A percentile compares a stretch with the other conserved stretches of the same genome.
Conservation (phyloP, 2,888 invertebrate genomes). For the Diploptera punctata region DNA sequence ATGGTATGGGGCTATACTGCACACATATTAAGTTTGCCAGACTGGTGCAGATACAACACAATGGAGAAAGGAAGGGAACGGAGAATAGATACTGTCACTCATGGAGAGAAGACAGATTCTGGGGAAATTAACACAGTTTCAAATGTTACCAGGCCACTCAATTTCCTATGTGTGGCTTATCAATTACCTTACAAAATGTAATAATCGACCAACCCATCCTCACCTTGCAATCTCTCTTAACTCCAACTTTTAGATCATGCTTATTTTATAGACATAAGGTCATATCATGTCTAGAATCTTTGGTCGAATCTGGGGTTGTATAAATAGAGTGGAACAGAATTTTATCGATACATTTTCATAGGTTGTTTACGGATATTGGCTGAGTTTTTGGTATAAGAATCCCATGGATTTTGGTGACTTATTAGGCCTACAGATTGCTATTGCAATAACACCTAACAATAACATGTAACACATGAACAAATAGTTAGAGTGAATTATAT, state of each 20-base stretch:
- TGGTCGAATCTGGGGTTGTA: too few relatives aligned
- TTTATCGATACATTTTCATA: too few relatives aligned
- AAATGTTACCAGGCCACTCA: conserved; percentile 8
- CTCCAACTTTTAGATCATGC: not conserved
- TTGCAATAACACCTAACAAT: too few relatives aligned
- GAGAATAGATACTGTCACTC: conserved; percentile 23
- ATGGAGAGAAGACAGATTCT: conserved; percentile 19
- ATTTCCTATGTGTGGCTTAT: conserved; percentile 22
- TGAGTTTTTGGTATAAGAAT: too few relatives aligned
- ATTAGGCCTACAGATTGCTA: too few relatives aligned
- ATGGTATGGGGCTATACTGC: too few relatives aligned
- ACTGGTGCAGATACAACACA: not conserved
- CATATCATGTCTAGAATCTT: not conserved
- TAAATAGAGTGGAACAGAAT: too few relatives aligned
- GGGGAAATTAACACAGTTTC: conserved; percentile 25
- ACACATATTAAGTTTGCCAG: not conserved
- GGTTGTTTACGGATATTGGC: too few relatives aligned
- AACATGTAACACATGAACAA: too few relatives aligned
- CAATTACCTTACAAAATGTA: conserved; percentile 6
- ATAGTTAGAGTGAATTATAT: too few relatives aligned
- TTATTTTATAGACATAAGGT: not conserved
- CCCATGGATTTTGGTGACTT: too few relatives aligned
- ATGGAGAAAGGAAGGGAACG: not conserved
- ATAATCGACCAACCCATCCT: not conserved
- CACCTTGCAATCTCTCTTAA: not conserved